A percentile compares a stretch with the other conserved stretches of the same genome.
Evolutionary conservation across 1,140 invertebrate species (phyloP).

Genomic region (Delia radicum): DNA sequence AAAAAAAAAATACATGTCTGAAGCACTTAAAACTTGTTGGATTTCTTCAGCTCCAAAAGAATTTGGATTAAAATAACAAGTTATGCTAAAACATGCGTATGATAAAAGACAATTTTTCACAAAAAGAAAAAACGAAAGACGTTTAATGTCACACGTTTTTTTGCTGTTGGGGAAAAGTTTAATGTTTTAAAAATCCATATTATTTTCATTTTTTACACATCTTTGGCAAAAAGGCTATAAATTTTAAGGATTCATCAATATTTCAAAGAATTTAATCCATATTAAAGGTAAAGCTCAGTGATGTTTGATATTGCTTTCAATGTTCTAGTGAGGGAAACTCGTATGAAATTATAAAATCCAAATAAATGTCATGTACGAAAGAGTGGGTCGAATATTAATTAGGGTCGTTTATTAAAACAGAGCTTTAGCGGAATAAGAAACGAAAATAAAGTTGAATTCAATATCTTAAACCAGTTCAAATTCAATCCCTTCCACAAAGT

Average conservation of each 20-base stretch:
- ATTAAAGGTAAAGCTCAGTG: background rate
- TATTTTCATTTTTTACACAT: background rate
- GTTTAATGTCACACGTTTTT: background rate
- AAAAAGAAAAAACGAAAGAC: background rate
- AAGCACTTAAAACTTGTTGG: background rate
- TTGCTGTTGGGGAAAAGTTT: background rate
- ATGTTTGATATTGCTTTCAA: background rate
- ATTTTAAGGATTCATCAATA: background rate
- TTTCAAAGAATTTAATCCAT: background rate
- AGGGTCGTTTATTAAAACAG: no score
- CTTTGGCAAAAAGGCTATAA: background rate
- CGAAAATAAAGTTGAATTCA: no score
- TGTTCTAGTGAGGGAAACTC: no score
- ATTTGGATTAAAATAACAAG: background rate
- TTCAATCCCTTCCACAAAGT: no score
- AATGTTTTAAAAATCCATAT: background rate
- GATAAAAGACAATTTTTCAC: background rate
- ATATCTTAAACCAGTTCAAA: no score
- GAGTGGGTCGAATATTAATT: no score
- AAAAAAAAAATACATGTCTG: no score
- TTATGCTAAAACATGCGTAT: background rate
- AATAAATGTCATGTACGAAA: no score
- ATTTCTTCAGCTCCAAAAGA: background rate
- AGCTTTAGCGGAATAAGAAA: no score
- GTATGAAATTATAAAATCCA: no score